These are phyloP conservation scores for Athalia circularis DNA, from an alignment of 2,888 invertebrate species.

Conservation along the genomic window DNA sequence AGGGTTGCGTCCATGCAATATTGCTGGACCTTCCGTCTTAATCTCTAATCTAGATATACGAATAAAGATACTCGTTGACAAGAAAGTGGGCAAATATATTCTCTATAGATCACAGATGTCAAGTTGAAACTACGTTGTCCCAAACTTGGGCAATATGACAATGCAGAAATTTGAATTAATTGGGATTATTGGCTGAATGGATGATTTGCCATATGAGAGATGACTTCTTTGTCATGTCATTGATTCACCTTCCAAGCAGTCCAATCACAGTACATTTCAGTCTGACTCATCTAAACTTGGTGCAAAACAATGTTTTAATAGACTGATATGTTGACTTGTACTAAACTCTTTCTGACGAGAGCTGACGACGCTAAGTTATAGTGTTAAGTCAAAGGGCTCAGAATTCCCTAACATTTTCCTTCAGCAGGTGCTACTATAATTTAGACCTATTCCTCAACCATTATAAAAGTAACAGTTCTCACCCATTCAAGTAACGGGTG, in stretches of 20 bases:
- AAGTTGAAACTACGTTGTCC: background rate
- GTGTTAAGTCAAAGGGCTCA: no score
- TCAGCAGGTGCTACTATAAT: background rate
- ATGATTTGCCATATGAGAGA: no score
- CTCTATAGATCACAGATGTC: background rate
- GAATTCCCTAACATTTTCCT: background rate
- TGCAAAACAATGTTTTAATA: no score
- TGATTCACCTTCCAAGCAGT: no score
- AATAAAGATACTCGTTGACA: constrained; percentile 9
- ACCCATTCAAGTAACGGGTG: constrained; percentile 84
- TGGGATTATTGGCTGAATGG: no score
- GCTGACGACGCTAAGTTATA: no score
- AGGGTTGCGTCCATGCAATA: constrained; percentile 83
- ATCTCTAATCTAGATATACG: constrained; percentile 65
- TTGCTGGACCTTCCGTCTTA: constrained; percentile 76
- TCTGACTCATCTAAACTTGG: no score
- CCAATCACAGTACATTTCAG: no score
- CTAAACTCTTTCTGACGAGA: no score
- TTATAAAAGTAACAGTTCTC: constrained; percentile 60
- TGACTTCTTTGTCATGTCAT: no score
- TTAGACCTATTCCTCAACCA: background rate
- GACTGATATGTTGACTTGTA: no score
- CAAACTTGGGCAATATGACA: background rate
- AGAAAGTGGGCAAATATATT: background rate
- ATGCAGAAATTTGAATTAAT: no score